These are phyloP conservation scores for Artibeus jamaicensis DNA, from an alignment of 2,797 vertebrate species.

Conservation along the genomic window DNA sequence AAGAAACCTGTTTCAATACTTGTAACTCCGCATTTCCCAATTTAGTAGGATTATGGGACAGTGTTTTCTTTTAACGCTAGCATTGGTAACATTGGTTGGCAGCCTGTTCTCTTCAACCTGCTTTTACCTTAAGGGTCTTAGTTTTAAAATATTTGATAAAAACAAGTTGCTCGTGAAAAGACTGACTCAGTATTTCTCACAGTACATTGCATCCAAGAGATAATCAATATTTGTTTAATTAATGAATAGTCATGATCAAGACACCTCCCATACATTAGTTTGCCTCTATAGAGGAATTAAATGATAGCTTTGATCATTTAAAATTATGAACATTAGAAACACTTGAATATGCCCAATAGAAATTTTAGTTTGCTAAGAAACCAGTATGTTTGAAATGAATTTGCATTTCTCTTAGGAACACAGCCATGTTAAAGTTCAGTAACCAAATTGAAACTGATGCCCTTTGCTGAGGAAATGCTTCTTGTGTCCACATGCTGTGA, in stretches of 20 bases:
- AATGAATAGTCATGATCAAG: background rate
- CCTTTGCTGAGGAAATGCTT: background rate
- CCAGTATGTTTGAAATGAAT: background rate
- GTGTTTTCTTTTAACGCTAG: background rate
- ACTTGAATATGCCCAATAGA: background rate
- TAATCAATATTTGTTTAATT: background rate
- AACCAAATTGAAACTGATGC: background rate
- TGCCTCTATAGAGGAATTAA: background rate
- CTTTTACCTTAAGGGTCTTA: background rate
- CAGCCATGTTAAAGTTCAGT: background rate
- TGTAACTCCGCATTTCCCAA: background rate
- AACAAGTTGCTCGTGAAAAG: background rate
- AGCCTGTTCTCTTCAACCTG: background rate
- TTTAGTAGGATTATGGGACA: background rate
- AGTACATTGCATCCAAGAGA: background rate
- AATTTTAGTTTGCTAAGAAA: background rate
- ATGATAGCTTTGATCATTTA: background rate
- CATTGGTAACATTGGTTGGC: background rate
- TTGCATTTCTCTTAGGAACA: background rate
- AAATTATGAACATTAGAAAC: background rate
- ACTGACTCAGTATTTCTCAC: background rate
- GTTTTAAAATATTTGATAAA: background rate
- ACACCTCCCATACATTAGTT: background rate
- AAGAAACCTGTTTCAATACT: background rate
- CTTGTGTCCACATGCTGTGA: background rate